These are phyloP conservation scores for Lanius collurio DNA, from an alignment of 2,113 vertebrate genomes.

Conservation along the genomic window DNA sequence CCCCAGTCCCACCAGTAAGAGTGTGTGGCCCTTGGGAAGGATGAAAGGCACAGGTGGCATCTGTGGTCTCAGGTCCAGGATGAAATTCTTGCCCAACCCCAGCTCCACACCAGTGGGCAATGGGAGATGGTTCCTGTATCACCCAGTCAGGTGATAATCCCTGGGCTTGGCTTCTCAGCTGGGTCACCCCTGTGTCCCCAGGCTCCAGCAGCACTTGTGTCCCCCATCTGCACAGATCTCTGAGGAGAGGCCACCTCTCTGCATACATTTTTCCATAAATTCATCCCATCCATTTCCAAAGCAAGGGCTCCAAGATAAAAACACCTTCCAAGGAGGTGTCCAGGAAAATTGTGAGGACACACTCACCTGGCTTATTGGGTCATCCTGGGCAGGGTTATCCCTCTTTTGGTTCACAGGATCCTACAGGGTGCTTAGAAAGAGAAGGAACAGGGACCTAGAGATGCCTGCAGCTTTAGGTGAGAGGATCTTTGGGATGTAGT, in stretches of 20 bases:
- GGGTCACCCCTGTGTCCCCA: neutral
- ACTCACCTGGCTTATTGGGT: rapidly evolving
- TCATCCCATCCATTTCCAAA: neutral
- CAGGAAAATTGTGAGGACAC: neutral
- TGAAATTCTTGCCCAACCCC: neutral
- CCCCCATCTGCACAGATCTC: neutral
- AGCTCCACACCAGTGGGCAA: neutral
- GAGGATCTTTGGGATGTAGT: neutral
- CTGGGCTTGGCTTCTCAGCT: neutral
- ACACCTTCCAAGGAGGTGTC: neutral
- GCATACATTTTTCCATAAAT: neutral
- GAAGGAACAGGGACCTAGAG: neutral
- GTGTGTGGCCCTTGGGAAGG: neutral
- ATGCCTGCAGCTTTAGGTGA: neutral
- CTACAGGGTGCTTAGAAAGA: neutral
- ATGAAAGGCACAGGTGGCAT: neutral
- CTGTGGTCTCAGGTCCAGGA: neutral
- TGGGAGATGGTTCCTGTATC: neutral
- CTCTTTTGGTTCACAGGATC: neutral
- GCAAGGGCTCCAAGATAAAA: neutral
- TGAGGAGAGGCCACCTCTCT: neutral
- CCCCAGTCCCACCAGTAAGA: neutral
- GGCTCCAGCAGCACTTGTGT: neutral
- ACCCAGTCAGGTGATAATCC: neutral
- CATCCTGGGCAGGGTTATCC: neutral